Conservation (phyloP, 2,797 vertebrate species). For the Hydrocynus forskahlii region DNA sequence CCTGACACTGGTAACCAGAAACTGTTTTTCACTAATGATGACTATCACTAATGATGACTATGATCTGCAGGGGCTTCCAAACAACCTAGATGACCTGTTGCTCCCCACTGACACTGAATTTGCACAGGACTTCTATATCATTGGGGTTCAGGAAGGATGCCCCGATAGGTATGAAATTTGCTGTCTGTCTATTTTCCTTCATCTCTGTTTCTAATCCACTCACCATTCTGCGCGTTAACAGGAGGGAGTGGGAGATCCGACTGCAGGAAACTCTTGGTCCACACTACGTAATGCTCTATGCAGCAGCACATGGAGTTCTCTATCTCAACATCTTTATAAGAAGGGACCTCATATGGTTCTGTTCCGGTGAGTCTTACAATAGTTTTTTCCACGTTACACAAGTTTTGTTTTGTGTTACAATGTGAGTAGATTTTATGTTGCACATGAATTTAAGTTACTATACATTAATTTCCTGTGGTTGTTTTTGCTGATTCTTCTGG, state of each 20-base stretch:
- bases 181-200: background rate
- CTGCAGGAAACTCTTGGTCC: slow-evolving; percentile 95
- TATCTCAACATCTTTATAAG: slow-evolving; percentile 90
- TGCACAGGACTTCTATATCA: slow-evolving; percentile 93
- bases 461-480: background rate
- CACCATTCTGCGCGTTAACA: slow-evolving; percentile 62
- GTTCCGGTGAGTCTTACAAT: slow-evolving; percentile 82
- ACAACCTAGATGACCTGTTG: slow-evolving; percentile 90
- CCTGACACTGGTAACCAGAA: background rate
- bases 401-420: background rate
- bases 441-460: background rate
- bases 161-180: slow-evolving; percentile 85
- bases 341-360: slow-evolving; percentile 98
- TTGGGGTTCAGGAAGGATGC: slow-evolving; percentile 96
- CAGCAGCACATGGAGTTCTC: slow-evolving; percentile 89
- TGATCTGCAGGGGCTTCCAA: slow-evolving; percentile 83
- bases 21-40: background rate
- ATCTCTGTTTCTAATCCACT: background rate
- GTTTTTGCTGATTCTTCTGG: background rate
- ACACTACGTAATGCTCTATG: slow-evolving; percentile 91
- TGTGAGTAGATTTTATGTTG: background rate
- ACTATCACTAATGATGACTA: background rate
- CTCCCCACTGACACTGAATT: slow-evolving; percentile 91
- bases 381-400: background rate
- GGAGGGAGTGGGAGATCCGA: slow-evolving; percentile 94